Evolutionary conservation across 2,113 vertebrate species (phyloP).

Genomic region (Azemiops feae): DNA sequence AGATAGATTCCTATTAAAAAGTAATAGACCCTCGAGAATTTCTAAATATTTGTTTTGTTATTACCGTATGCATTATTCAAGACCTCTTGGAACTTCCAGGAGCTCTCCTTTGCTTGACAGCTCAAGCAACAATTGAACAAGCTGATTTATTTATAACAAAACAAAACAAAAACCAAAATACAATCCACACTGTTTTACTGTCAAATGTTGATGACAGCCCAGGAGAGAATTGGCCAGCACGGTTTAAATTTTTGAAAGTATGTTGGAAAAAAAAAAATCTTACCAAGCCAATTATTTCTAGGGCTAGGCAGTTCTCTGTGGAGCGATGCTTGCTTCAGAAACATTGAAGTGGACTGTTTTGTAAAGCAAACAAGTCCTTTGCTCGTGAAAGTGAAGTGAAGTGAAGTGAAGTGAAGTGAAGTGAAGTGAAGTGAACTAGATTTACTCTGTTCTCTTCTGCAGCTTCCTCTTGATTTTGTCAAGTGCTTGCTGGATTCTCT

Average conservation of each 20-base stretch:
- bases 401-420: neutral
- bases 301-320: neutral
- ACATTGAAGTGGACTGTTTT: neutral
- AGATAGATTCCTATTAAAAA: neutral
- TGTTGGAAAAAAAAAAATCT: neutral
- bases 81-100: neutral
- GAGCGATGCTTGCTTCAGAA: neutral
- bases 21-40: neutral
- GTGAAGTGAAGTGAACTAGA: too few relatives aligned
- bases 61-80: neutral
- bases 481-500: neutral
- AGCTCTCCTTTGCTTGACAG: neutral
- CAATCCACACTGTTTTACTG: neutral
- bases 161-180: too few relatives aligned
- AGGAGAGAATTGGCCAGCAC: neutral
- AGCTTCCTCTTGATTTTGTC: neutral
- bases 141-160: constrained; percentile 6
- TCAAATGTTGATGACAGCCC: neutral
- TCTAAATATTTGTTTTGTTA: neutral
- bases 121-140: neutral
- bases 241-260: neutral
- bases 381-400: neutral
- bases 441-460: neutral
- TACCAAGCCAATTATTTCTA: neutral
- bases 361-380: neutral